Evolutionary conservation across 2,113 vertebrate genomes (phyloP), one percentile per base, ranked within the genome.

Genomic region (Oceanites oceanicus): DNA sequence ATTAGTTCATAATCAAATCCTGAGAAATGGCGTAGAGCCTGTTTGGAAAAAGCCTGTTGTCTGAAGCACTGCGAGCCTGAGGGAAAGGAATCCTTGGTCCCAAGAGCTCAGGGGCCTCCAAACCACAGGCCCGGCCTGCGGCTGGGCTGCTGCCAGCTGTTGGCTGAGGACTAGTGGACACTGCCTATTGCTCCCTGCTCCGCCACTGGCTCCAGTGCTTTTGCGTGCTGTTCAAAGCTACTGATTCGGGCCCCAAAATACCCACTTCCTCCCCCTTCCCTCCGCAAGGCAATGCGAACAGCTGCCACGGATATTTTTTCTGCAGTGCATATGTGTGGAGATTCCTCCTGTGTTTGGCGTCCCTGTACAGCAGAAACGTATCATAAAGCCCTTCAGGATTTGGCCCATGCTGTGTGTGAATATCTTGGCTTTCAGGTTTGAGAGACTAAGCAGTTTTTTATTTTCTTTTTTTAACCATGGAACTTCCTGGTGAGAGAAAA

Each of bases 221-320:
- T 85, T 29, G 70, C 82, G 53, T 50, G 62, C 17, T 85, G 49
- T 76, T 92, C 92, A 96, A 88, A 95, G 89, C 91, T 94, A 95
- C 89, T 29, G 66, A 36, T 85, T 86, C 1, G 1, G 74, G 65
- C 80, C 89, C 15, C 77, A 66, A 70, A 97, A 77, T 26, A 76
- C 72, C 70, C 74, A 9, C 53, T 85, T 94, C 84, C 91, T 79
- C 71, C 53, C 59, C 36, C 49, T 81, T 90, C 32, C 19, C 59
- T 97, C 74, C 8, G 4, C 1, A 2, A 90, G 65, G 65, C 86
- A 73, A 76, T 44, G 18, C 0, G 32, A 94, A 79, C 91, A 97
- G 92, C 94, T 97, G 91, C 74, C 81, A 72, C 36, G 1, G 91
- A 95, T 91, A 92, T 88, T 96, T 95, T 97, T 87, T 94, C 91